Base-by-base conservation (phyloP, 2,888 invertebrate genomes). In the Andrena trimmerana region DNA sequence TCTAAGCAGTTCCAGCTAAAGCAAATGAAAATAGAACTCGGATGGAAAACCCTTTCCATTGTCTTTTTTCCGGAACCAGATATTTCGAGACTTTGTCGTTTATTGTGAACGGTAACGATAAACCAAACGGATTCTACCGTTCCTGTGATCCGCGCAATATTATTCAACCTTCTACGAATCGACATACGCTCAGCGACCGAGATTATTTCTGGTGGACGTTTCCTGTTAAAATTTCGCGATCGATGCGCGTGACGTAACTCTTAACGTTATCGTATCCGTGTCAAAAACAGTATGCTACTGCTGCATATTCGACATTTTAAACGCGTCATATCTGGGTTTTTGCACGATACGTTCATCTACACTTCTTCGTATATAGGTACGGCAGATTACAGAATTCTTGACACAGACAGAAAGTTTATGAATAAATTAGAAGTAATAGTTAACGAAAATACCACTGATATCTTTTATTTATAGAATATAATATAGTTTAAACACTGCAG, bases 151-250 rank as follows among this genome's bases (percentile, higher is more conserved):
- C 68, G 60, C 48, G 68, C 31, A n/a, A 68, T 68, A 60, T 68
- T 60, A 60, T 68, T 74, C 74, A 68, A 60, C 13, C 48, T 60
- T 60, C 74, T 59, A 59, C 67, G 68, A 75, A 68, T 68, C 57
- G 33, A 29, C 16, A 48, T 27, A n/a, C 74, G 68, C 16, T 66
- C 54, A 66, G 50, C 31, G 62, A 62, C 36, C 4, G 36, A 20
- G 52, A 36, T 54, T 70, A 76, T 76, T 76, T 71, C 54, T 76
- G 20, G 74, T 50, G 48, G 50, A 60, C 27, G 60, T 60, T 68
- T 60, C 50, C 36, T 57, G 42, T 24, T 57, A 20, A 73, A 73
- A 73, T 73, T 66, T 66, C 54, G 42, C 66, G 66, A 57, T 73
- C 66, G 42, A 73, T 73, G 5, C 54, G 62, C 29, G 36, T 73